Percentiles rank a stretch among this genome's conserved stretches.
These are phyloP conservation scores for Saguinus imperator DNA, from an alignment of 2,113 vertebrate genomes.

Conservation along the genomic window DNA sequence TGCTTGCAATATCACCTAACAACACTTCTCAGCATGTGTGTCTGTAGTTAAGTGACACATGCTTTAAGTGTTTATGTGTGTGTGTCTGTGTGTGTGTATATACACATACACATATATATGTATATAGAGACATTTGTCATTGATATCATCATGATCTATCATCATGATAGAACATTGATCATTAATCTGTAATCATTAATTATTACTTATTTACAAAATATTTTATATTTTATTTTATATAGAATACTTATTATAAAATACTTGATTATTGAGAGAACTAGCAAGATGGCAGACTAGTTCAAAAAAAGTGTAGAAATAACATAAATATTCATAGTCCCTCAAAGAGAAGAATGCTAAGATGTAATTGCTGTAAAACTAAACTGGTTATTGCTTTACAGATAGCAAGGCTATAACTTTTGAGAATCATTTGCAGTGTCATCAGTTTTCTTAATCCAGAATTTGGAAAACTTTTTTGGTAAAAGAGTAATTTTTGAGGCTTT, in stretches of 20 bases:
- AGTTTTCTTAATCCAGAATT: neutral
- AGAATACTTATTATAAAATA: too few species aligned
- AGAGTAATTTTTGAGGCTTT: neutral
- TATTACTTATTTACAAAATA: too few species aligned
- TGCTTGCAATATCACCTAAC: neutral
- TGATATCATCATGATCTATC: too few species aligned
- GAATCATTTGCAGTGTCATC: neutral
- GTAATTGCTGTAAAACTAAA: neutral
- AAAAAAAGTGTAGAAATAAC: neutral
- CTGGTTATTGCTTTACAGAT: neutral
- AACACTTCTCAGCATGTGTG: neutral
- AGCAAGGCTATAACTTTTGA: neutral
- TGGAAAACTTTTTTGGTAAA: neutral
- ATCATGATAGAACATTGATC: too few species aligned
- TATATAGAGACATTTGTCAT: too few species aligned
- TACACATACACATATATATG: too few species aligned
- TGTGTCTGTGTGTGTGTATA: neutral
- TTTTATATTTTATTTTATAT: too few species aligned
- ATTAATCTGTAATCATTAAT: too few species aligned
- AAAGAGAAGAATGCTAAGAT: neutral
- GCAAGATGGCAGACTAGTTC: neutral
- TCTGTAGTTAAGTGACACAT: neutral
- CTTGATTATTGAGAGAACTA: neutral
- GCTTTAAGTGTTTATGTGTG: neutral
- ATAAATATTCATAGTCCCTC: neutral